Conservation (phyloP, 2,888 invertebrate species). For the Azorinus chamasolen region DNA sequence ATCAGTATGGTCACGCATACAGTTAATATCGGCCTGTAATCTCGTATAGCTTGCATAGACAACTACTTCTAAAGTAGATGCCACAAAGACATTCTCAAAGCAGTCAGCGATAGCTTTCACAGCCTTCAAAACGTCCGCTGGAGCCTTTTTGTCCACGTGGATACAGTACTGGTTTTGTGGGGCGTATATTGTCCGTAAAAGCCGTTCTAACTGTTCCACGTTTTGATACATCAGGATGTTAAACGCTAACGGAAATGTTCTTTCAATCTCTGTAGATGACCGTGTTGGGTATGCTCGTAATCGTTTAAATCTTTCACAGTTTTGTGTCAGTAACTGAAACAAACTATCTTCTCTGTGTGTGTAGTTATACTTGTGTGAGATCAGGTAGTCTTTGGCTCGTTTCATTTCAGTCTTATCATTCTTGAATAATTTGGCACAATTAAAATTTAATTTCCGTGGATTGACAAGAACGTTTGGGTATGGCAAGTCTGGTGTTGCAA, state of each 20-base stretch:
- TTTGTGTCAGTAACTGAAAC: conserved; percentile 29
- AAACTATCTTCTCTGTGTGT: conserved; percentile 26
- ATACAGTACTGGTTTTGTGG: conserved; percentile 85
- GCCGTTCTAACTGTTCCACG: conserved; percentile 79
- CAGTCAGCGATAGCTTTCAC: conserved; percentile 71
- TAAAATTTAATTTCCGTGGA: conserved; percentile 10
- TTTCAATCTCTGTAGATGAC: conserved; percentile 56
- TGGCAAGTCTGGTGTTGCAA: neutral
- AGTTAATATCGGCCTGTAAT: conserved; percentile 77
- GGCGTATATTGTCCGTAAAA: conserved; percentile 80
- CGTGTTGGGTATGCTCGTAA: conserved; percentile 48
- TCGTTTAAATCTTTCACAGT: conserved; percentile 55
- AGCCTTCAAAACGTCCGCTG: conserved; percentile 59
- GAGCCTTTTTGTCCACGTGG: conserved; percentile 81
- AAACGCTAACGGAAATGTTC: conserved; percentile 81
- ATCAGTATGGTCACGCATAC: conserved; percentile 71
- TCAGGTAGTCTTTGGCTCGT: conserved; percentile 29
- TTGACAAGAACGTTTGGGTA: neutral
- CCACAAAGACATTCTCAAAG: conserved; percentile 83
- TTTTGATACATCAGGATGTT: conserved; percentile 80
- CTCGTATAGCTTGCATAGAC: conserved; percentile 74
- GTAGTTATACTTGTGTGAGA: conserved; percentile 28
- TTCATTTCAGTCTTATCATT: conserved; percentile 55
- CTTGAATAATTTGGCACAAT: conserved; percentile 64
- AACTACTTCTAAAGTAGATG: conserved; percentile 73